phyloP scores from a whole-genome alignment of 1,140 invertebrate genomes.

The Drosophila arizonae region DNA sequence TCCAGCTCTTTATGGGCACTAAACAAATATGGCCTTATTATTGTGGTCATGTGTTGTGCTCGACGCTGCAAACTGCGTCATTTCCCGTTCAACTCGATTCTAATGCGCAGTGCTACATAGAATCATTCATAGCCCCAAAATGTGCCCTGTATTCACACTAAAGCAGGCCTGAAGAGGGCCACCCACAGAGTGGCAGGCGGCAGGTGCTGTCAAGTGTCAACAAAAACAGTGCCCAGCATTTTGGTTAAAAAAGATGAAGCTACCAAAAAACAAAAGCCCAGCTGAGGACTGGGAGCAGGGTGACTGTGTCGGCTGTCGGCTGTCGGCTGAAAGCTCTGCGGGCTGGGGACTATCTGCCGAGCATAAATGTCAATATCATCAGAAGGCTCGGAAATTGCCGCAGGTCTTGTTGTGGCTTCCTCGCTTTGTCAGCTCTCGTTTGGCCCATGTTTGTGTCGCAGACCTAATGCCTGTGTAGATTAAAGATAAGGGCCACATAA shows the following conservation, averaged over 20 bases:
- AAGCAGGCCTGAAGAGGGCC: not conserved
- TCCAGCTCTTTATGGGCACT: slow-evolving; percentile 39
- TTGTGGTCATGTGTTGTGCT: slow-evolving; percentile 40
- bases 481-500: slow-evolving; percentile 74
- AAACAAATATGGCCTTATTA: slow-evolving; percentile 47
- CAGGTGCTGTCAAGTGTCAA: slow-evolving; percentile 78
- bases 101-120: slow-evolving; percentile 50
- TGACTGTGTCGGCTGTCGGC: slow-evolving; percentile 14
- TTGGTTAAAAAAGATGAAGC: slow-evolving; percentile 52
- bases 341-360: slow-evolving; percentile 46
- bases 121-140: slow-evolving; percentile 33
- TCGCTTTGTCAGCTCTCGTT: slow-evolving; percentile 15
- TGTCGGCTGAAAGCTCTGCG: not conserved
- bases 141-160: slow-evolving; percentile 3
- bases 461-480: slow-evolving; percentile 75
- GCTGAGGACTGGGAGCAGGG: not conserved
- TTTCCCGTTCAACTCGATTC: slow-evolving; percentile 25
- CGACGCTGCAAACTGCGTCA: slow-evolving; percentile 46
- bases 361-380: slow-evolving; percentile 78
- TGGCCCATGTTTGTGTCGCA: slow-evolving; percentile 60
- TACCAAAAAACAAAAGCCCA: slow-evolving; percentile 20
- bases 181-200: slow-evolving; percentile 27
- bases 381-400: slow-evolving; percentile 46
- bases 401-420: slow-evolving; percentile 61
- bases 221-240: slow-evolving; percentile 43